Base-by-base conservation (phyloP, 2,797 vertebrate genomes). In the Phyllotis vaccarum region DNA sequence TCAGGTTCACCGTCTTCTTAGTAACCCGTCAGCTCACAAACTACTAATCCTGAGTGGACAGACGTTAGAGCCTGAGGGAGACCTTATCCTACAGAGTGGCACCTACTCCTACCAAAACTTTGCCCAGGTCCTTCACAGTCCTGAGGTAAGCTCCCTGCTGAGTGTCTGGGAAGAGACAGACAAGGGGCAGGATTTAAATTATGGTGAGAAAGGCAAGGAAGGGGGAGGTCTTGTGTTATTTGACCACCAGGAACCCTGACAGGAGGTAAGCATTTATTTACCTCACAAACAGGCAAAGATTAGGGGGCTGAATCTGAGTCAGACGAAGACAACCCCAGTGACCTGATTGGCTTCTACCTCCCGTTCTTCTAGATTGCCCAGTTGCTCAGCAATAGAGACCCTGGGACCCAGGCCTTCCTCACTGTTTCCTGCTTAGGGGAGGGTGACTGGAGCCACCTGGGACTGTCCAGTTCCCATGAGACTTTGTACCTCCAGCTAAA, bases 401-500 rank as follows among this genome's bases (percentile, higher is more conserved):
- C 98, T 75, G 98, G 98, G 90, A 98, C 98, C 97, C 99, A 98
- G 64, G 98, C 99, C 93, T 99, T 98, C 90, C 99, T 99, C 92
- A 99, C 99, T 0, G 99, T 99, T 97, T 99, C 99, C 98, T 99
- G 99, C 98, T 97, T 98, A 97, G 99, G 99, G 98, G 99, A 99
- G 97, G 99, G 99, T 96, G 99, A 99, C 95, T 99, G 99, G 99
- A 99, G 99, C 99, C 99, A 99, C 98, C 98, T 99, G 81, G 99
- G 98, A 91, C 98, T 99, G 97, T 98, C 98, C 90, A 97, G 1
- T 89, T 98, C 98, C 97, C 99, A 99, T 97, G 98, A 99, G 93
- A 98, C 99, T 97, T 98, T 99, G 97, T 98, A 99, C 96, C 99
- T 99, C 97, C 98, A 98, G 92, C 98, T 99, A 96, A 99, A 99